phyloP scores from a whole-genome alignment of 30 jellyfish, hydroid and myxozoan genomes.

The Turritopsis rubra region DNA sequence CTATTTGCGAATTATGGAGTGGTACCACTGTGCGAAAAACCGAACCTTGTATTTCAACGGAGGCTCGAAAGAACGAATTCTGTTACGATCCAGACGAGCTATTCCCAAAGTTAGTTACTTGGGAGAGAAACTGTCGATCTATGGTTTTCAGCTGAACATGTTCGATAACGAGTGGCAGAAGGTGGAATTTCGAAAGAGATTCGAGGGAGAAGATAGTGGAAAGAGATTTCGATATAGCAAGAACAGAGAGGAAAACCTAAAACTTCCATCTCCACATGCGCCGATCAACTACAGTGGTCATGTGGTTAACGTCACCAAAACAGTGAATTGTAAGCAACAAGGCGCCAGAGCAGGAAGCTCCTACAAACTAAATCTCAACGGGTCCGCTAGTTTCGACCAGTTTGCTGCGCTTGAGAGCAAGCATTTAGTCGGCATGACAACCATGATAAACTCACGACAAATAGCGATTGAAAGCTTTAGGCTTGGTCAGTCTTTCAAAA shows the following conservation, averaged over 20 bases:
- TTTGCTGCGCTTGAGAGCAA: not conserved
- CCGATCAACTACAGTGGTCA: not conserved
- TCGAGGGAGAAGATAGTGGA: not conserved
- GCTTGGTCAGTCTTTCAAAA: conserved; percentile 11
- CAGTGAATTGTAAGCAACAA: not conserved
- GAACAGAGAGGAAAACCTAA: not conserved
- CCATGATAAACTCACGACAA: not conserved
- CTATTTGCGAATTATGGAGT: conserved; percentile 10
- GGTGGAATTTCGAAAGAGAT: not conserved
- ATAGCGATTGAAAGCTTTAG: not conserved
- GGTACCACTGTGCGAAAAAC: conserved; percentile 5
- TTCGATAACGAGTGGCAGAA: not conserved
- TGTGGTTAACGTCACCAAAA: not conserved
- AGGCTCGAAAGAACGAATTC: not conserved
- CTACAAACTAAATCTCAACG: not conserved
- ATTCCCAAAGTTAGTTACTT: not conserved
- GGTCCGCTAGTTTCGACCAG: not conserved
- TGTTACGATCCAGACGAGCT: not conserved
- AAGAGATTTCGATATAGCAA: not conserved
- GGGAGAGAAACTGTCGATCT: not conserved
- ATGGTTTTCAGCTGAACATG: not conserved
- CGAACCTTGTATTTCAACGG: conserved; percentile 4
- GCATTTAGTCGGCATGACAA: not conserved
- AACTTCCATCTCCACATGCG: not conserved
- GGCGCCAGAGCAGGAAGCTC: not conserved